These are phyloP conservation scores for Teleogryllus occipitalis DNA, from an alignment of 1,140 invertebrate genomes.

Conservation along the genomic window DNA sequence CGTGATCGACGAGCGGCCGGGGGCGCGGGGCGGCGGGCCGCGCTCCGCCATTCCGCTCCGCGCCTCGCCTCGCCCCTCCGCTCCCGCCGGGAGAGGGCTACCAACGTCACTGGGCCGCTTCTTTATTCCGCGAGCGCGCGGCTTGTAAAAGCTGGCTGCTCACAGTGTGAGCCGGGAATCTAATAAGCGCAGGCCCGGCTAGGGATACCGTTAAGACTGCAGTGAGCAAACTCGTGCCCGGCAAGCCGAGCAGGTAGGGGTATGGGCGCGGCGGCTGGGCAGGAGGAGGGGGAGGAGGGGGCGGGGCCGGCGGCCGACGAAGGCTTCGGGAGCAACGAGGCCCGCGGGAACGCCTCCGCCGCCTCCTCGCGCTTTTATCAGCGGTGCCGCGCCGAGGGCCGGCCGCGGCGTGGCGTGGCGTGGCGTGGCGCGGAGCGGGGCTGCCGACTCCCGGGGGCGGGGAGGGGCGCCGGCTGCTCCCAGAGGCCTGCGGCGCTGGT, in stretches of 20 bases:
- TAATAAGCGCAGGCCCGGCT: background rate
- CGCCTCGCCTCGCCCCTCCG: too few relatives aligned
- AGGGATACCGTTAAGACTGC: slow-evolving; percentile 3
- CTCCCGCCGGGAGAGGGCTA: too few relatives aligned
- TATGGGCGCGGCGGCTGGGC: background rate
- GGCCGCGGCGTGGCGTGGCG: too few relatives aligned
- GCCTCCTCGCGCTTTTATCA: background rate
- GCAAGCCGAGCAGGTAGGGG: background rate
- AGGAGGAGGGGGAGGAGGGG: too few relatives aligned
- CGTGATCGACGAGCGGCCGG: too few relatives aligned
- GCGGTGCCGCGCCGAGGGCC: too few relatives aligned
- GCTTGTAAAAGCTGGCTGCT: slow-evolving; percentile 3
- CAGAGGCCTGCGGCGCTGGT: background rate
- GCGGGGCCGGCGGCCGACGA: too few relatives aligned
- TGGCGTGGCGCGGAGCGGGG: too few relatives aligned
- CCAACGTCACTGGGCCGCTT: background rate
- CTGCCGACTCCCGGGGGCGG: too few relatives aligned
- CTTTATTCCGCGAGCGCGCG: background rate
- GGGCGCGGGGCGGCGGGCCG: too few relatives aligned
- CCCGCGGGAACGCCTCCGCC: background rate
- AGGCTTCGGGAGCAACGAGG: background rate
- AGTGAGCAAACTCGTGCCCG: background rate
- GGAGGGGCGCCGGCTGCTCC: background rate
- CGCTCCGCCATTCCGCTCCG: too few relatives aligned
- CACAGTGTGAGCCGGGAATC: background rate